phyloP scores from a whole-genome alignment of 2,797 vertebrate genomes.

The Thamnophis elegans region DNA sequence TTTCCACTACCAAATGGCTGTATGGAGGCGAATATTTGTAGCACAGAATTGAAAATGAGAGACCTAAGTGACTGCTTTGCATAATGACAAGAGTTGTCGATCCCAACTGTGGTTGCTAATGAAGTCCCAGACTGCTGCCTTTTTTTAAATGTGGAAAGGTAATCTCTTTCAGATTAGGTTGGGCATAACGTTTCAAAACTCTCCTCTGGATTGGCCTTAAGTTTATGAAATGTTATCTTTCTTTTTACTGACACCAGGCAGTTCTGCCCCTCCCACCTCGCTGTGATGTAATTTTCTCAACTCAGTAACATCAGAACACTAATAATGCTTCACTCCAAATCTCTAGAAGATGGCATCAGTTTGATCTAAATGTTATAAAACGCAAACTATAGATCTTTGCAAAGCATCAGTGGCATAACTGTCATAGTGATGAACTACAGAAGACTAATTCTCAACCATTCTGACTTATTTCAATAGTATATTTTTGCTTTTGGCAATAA shows the following conservation, averaged over 20 bases:
- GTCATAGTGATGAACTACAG: not conserved
- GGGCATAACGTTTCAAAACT: not conserved
- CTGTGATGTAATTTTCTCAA: not conserved
- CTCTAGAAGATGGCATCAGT: not conserved
- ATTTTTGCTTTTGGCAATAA: not conserved
- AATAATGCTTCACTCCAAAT: not conserved
- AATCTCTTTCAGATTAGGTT: not conserved
- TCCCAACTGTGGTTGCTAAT: not conserved
- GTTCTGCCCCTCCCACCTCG: not conserved
- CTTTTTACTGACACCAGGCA: not conserved
- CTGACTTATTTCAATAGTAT: not conserved
- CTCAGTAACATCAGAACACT: not conserved
- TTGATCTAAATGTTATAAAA: not conserved
- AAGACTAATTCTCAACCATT: not conserved
- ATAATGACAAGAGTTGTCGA: not conserved
- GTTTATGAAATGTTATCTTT: not conserved
- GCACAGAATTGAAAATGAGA: not conserved
- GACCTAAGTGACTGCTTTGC: not conserved
- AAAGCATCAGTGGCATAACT: not conserved
- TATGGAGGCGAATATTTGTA: not conserved
- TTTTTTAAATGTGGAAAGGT: not conserved
- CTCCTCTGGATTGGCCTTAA: not conserved
- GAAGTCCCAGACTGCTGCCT: not conserved
- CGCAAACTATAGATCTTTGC: not conserved
- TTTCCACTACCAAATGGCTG: not conserved